Evolutionary conservation across 2,113 vertebrate species (phyloP), one percentile per base, ranked within the genome.

Genomic region (Dipodomys stephensi): DNA sequence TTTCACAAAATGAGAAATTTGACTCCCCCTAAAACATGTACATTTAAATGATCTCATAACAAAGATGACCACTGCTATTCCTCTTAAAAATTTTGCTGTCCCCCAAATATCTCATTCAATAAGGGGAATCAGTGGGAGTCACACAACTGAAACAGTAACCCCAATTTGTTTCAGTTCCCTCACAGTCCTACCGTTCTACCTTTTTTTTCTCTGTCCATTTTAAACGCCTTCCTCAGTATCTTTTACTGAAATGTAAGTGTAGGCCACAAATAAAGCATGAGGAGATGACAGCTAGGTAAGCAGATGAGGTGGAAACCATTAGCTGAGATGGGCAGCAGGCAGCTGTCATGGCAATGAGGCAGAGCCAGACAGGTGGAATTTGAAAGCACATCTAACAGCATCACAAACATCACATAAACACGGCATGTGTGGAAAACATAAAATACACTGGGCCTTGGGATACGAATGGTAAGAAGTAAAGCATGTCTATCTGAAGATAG

Each of bases 381-480:
- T 65, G 72, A 83, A 62, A 80, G 83, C 76, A 57, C 5, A 90
- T n/a, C 76, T 72, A 67, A 76, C 44, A 74, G 12, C 39, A 22
- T n/a, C 44, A 69, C 22, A 62, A 80, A 85, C 69, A 85, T 85
- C 69, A 23, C 23, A 23, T 64, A 25, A 64, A 23, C 20, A 64
- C 9, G 19, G 22, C 23, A 64, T 82, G 44, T 67, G 69, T 79
- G 32, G 85, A 80, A 93, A 96, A 90, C 82, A 93, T n/a, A 32
- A 77, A 62, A 77, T 30, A n/a, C 35, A 82, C 6, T 44, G 72
- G 57, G 68, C 25, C 74, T 46, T 35, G 4, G 53, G 86, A 67
- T 79, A 82, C 6, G 67, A 83, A 87, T 20, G 72, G 25, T 39
- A 74, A 91, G 92, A 92, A 80, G 84, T 19, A 93, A 90, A 91